These are phyloP conservation scores for Smutsia temminckii DNA, from an alignment of 2,797 vertebrate genomes.

Conservation along the genomic window DNA sequence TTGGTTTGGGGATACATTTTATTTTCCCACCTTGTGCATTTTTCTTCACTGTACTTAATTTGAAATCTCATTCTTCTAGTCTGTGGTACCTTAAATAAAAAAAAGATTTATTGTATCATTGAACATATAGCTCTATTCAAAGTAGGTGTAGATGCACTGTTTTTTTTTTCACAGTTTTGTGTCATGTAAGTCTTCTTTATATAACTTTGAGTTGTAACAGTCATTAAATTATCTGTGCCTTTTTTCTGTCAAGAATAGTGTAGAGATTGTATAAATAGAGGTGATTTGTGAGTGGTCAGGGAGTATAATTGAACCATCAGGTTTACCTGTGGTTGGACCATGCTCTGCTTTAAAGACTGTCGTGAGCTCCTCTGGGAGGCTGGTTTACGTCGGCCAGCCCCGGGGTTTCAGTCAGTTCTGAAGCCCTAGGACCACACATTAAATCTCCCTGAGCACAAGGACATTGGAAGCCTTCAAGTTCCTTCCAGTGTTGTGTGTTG, in stretches of 20 bases:
- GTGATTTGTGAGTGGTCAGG: not conserved
- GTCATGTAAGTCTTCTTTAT: not conserved
- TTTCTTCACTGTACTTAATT: not conserved
- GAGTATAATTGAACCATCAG: no score
- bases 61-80: not conserved
- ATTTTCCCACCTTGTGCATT: not conserved
- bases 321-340: not conserved
- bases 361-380: not conserved
- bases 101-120: not conserved
- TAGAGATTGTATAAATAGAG: not conserved
- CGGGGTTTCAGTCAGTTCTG: fast-evolving
- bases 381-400: not conserved
- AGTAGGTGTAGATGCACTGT: not conserved
- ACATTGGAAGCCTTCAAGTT: fast-evolving
- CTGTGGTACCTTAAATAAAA: not conserved
- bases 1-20: not conserved
- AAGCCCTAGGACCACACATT: fast-evolving
- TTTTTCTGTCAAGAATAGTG: fast-evolving
- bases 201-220: not conserved
- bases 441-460: not conserved
- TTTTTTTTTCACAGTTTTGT: not conserved
- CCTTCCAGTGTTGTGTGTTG: not conserved
- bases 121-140: not conserved
- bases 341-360: not conserved
- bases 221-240: not conserved